A percentile compares a stretch with the other conserved stretches of the same genome.
Evolutionary conservation across 2,797 vertebrate species (phyloP).

Genomic region (Enteromius mattozi): DNA sequence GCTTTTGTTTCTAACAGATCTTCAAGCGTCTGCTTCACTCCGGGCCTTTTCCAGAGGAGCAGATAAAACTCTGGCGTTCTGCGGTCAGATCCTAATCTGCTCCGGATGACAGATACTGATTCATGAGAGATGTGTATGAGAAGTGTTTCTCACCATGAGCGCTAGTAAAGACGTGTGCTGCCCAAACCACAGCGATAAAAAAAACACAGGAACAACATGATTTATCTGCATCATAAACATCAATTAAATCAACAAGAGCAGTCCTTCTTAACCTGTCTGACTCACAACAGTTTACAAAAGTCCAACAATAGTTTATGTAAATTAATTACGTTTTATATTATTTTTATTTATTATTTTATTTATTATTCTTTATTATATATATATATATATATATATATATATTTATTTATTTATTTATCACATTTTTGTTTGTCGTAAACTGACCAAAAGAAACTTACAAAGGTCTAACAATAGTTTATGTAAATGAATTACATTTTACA

Average conservation of each 20-base stretch:
- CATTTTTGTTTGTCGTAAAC: too few species aligned
- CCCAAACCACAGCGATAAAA: slow-evolving; percentile 49
- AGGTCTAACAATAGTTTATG: not conserved
- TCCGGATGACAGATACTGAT: slow-evolving; percentile 54
- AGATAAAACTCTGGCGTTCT: slow-evolving; percentile 45
- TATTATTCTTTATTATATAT: not conserved
- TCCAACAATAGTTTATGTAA: not conserved
- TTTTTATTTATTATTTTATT: not conserved
- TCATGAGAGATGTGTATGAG: slow-evolving; percentile 59
- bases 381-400: too few species aligned
- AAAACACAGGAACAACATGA: slow-evolving; percentile 34
- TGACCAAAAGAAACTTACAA: too few species aligned
- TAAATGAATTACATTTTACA: not conserved
- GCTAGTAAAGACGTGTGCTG: slow-evolving; percentile 27
- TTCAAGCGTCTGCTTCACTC: not conserved
- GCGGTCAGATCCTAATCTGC: slow-evolving; percentile 31
- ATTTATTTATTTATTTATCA: too few species aligned
- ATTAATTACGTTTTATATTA: not conserved
- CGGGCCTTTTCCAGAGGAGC: slow-evolving; percentile 15
- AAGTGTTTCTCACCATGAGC: slow-evolving; percentile 57
- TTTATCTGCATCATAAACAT: not conserved
- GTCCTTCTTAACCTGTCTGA: not conserved
- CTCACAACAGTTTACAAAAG: not conserved
- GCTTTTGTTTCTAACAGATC: not conserved
- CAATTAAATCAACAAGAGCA: not conserved